Base-by-base conservation (phyloP, 2,113 vertebrate species). In the Hemichromis elongatus region DNA sequence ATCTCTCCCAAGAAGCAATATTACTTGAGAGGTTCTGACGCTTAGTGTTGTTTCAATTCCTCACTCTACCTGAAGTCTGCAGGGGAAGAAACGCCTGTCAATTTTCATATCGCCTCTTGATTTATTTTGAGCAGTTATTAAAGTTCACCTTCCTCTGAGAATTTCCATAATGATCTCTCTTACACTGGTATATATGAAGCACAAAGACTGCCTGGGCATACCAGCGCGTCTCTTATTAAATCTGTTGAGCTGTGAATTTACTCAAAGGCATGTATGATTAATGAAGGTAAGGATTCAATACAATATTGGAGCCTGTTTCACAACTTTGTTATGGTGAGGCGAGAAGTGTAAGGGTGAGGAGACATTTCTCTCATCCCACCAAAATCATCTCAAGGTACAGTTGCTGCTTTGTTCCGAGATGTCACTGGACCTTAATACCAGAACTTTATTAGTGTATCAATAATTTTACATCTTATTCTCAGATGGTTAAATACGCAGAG, bases 91-190 rank as follows among this genome's bases (percentile, higher is more conserved):
- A 89, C 1, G 84, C 55, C 89, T 92, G 91, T 94, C 93, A 91
- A 93, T 94, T 93, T 93, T 86, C 83, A 94, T 94, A 87, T 89
- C 26, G 57, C 70, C 37, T 77, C 80, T 89, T 93, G 93, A 95
- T 95, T 93, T 93, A 94, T 95, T 95, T 92, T 88, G 86, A 92
- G 90, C 81, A 59, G 88, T 94, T 94, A 94, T 95, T 94, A 93
- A 92, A 93, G 91, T 89, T 88, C 89, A 86, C 91, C 89, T 94
- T 81, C 91, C 90, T 86, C 73, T 30, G 89, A 90, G 89, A 85
- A 90, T 94, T 91, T 93, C 83, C 93, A 94, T 94, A 95, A 95
- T 93, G 89, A 91, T 92, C 90, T 93, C 80, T 73, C 84, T 87
- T 89, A 89, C 85, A 81, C 33, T 66, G 86, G 84, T 86, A 84